phyloP scores from a whole-genome alignment of 2,797 vertebrate genomes.

The Myotis myotis region DNA sequence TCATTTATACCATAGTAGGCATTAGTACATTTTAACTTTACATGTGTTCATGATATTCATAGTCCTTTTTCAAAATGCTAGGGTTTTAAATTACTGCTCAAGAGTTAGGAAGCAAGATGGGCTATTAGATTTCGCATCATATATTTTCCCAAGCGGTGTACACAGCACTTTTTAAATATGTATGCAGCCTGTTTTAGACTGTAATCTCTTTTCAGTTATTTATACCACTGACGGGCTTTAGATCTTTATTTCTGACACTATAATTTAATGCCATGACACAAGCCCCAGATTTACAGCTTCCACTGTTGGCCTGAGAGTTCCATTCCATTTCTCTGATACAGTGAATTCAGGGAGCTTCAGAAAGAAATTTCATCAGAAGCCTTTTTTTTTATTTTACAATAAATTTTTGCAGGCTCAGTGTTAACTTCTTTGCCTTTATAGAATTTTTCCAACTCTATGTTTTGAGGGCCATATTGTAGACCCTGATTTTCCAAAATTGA shows the following conservation, averaged over 20 bases:
- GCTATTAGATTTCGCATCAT: conserved; percentile 56
- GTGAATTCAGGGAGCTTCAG: conserved; percentile 29
- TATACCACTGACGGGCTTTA: conserved; percentile 64
- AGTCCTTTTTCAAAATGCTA: conserved; percentile 47
- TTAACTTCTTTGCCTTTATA: conserved; percentile 34
- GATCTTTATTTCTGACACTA: conserved; percentile 74
- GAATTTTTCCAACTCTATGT: background rate
- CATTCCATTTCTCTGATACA: conserved; percentile 53
- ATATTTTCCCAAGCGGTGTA: conserved; percentile 64
- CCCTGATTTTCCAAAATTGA: background rate
- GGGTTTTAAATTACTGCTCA: conserved; percentile 64
- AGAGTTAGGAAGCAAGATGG: conserved; percentile 64
- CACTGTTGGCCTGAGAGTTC: conserved; percentile 57
- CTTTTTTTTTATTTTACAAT: background rate
- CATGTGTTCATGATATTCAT: conserved; percentile 39
- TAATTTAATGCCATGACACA: conserved; percentile 77
- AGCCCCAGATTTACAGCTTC: conserved; percentile 72
- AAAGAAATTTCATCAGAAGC: conserved; percentile 60
- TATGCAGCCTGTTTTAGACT: conserved; percentile 68
- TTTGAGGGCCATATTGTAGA: conserved; percentile 29
- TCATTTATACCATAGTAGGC: conserved; percentile 33
- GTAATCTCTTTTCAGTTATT: conserved; percentile 76
- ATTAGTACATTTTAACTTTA: conserved; percentile 61
- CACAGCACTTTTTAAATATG: conserved; percentile 74
- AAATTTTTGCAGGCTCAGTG: background rate